Evolutionary conservation across 2,797 vertebrate genomes (phyloP).

Genomic region (Heliangelus exortis): DNA sequence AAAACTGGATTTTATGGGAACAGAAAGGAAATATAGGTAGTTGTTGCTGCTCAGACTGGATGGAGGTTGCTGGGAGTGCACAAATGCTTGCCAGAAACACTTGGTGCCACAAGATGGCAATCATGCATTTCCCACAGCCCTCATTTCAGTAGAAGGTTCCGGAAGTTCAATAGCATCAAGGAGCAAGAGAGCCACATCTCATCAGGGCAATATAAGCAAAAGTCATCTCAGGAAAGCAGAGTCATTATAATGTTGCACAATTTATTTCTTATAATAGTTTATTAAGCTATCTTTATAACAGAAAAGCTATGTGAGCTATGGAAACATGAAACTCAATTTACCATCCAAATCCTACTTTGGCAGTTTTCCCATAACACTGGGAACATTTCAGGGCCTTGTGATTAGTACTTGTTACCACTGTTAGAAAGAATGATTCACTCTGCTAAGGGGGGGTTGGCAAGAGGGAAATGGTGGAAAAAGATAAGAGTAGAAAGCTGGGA

Average conservation of each 20-base stretch:
- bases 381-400: slow-evolving; percentile 3
- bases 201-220: not conserved
- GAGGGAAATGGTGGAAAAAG: not conserved
- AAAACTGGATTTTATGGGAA: not conserved
- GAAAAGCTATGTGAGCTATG: not conserved
- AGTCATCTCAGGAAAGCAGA: not conserved
- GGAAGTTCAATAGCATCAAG: slow-evolving; percentile 35
- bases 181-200: not conserved
- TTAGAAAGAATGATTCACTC: slow-evolving; percentile 31
- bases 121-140: not conserved
- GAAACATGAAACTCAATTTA: slow-evolving; percentile 13
- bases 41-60: not conserved
- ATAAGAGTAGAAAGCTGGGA: not conserved
- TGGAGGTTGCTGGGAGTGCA: not conserved
- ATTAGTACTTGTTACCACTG: not conserved
- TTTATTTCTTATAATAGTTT: slow-evolving; percentile 8
- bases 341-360: slow-evolving; percentile 24
- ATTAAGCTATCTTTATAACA: slow-evolving; percentile 24
- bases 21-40: not conserved
- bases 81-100: not conserved
- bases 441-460: not conserved
- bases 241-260: not conserved
- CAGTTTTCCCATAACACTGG: slow-evolving; percentile 8
- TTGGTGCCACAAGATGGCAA: slow-evolving; percentile 66
- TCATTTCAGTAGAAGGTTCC: not conserved